These are phyloP conservation scores for Crotalus horridus DNA, from an alignment of 2,113 vertebrate genomes.

Conservation along the genomic window DNA sequence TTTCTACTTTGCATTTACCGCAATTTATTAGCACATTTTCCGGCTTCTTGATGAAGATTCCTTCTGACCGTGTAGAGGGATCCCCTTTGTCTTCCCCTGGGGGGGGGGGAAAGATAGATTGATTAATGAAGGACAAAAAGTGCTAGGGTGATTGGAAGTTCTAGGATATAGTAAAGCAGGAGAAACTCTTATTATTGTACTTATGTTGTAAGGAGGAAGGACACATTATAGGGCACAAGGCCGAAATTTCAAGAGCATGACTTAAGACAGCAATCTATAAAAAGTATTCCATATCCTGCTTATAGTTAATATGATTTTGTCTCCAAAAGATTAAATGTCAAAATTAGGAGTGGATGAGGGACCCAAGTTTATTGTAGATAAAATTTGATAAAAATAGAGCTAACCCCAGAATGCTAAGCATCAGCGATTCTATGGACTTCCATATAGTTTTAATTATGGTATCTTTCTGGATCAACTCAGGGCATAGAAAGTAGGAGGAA, in stretches of 20 bases:
- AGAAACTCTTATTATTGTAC: not conserved
- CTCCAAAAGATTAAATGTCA: not conserved
- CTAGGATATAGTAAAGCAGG: not conserved
- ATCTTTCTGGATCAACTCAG: not conserved
- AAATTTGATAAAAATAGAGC: not conserved
- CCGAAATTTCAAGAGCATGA: not conserved
- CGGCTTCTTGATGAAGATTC: conserved; percentile 18
- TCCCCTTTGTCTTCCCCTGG: not conserved
- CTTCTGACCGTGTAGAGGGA: conserved; percentile 1
- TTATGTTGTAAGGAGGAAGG: not conserved
- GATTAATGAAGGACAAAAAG: no score
- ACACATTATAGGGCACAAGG: not conserved
- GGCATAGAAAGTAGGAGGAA: not conserved
- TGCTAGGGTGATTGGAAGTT: not conserved
- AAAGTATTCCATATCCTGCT: not conserved
- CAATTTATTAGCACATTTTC: not conserved
- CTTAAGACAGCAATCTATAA: not conserved
- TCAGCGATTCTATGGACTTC: not conserved
- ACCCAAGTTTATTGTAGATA: not conserved
- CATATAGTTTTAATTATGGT: not conserved
- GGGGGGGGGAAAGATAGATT: not conserved
- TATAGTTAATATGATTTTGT: not conserved
- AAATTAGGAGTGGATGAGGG: not conserved
- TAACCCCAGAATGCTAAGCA: not conserved
- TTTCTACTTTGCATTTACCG: not conserved